A percentile compares a stretch with the other conserved stretches of the same genome.
These are phyloP conservation scores for Nannoperca obscura DNA, from an alignment of 2,797 vertebrate species.

Conservation along the genomic window DNA sequence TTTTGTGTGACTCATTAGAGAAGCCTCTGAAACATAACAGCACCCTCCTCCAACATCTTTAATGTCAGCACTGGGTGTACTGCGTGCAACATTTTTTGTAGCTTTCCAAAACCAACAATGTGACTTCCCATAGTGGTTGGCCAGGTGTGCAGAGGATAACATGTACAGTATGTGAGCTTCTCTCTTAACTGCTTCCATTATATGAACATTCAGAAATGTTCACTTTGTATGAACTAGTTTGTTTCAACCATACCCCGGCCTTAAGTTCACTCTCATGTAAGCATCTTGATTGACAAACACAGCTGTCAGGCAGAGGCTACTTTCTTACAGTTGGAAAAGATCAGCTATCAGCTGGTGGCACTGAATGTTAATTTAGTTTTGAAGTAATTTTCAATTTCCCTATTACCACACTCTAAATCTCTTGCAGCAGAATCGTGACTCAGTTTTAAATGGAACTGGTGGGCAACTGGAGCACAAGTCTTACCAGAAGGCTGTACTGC, in stretches of 20 bases:
- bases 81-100: background rate
- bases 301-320: background rate
- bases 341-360: background rate
- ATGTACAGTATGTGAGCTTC: background rate
- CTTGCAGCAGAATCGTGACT: background rate
- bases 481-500: background rate
- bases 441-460: background rate
- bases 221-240: background rate
- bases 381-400: background rate
- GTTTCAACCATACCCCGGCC: background rate
- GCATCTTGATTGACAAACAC: too few species aligned
- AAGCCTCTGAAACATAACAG: slow-evolving; percentile 10
- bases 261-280: background rate
- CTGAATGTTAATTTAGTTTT: background rate
- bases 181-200: background rate
- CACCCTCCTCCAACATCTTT: background rate
- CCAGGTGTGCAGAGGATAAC: background rate
- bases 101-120: background rate
- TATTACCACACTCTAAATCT: background rate
- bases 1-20: background rate
- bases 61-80: background rate
- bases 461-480: background rate
- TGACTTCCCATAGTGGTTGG: too few species aligned
- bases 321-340: background rate
- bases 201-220: background rate